Conservation (phyloP, 1,140 invertebrate genomes). For the Nomia melanderi region DNA sequence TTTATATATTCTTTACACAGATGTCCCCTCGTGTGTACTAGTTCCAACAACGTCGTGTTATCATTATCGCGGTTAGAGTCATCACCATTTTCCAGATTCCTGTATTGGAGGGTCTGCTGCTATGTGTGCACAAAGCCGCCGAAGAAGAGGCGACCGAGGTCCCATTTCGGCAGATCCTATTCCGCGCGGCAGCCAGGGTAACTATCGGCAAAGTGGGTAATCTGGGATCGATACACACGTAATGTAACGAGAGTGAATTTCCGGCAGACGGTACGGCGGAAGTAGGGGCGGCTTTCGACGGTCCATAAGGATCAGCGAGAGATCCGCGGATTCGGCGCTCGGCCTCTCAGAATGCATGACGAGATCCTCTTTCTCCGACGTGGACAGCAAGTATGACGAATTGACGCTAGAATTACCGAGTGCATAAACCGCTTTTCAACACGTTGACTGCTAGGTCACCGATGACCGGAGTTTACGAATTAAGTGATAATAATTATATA, state of each 20-base stretch:
- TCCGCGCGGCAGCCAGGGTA: slow-evolving; percentile 75
- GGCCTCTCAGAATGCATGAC: slow-evolving; percentile 81
- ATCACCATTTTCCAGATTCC: slow-evolving; percentile 82
- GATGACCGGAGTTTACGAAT: too few relatives aligned
- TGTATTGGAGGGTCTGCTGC: slow-evolving; percentile 95
- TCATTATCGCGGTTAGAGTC: not conserved
- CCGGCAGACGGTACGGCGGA: slow-evolving; percentile 73
- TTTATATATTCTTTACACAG: too few relatives aligned
- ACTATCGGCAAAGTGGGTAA: slow-evolving; percentile 8
- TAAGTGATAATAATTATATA: too few relatives aligned
- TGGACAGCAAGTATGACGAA: slow-evolving; percentile 81
- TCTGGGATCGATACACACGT: not conserved
- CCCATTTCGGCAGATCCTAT: slow-evolving; percentile 67
- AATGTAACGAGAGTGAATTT: not conserved
- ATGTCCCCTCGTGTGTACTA: too few relatives aligned
- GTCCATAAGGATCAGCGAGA: slow-evolving; percentile 86
- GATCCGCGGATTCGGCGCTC: slow-evolving; percentile 84
- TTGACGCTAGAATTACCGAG: too few relatives aligned
- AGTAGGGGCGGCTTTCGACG: slow-evolving; percentile 81
- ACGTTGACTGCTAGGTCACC: too few relatives aligned
- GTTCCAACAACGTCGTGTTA: too few relatives aligned
- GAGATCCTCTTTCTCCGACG: slow-evolving; percentile 83
- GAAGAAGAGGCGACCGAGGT: slow-evolving; percentile 82
- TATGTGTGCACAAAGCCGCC: slow-evolving; percentile 92
- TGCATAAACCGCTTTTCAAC: too few relatives aligned